phyloP scores from a whole-genome alignment of 2,888 invertebrate genomes.

The Oscheius myriophilus region DNA sequence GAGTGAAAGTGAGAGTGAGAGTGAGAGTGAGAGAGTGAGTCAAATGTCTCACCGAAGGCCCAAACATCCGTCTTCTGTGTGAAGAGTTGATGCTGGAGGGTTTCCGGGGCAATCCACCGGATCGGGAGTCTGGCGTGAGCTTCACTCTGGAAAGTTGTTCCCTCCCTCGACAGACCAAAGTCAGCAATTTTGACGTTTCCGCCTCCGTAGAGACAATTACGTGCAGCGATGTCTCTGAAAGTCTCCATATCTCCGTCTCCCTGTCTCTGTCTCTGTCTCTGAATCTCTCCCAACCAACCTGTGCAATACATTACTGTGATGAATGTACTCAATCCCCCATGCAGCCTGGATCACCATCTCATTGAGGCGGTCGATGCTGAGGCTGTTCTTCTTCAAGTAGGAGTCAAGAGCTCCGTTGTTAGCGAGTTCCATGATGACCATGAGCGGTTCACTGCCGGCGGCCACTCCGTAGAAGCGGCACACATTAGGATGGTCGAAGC shows the following conservation, averaged over 20 bases:
- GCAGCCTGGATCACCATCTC: constrained; percentile 41
- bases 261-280: too few relatives aligned
- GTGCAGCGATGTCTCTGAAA: constrained; percentile 47
- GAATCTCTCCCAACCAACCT: not conserved
- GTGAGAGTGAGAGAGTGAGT: not conserved
- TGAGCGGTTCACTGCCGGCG: constrained; percentile 54
- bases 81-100: constrained; percentile 41
- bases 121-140: constrained; percentile 43
- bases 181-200: constrained; percentile 50
- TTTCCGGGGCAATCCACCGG: constrained; percentile 55
- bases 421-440: constrained; percentile 61
- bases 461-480: constrained; percentile 50
- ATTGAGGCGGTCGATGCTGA: not conserved
- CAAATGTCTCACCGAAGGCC: constrained; percentile 36
- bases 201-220: constrained; percentile 47
- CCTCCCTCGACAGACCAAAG: constrained; percentile 49
- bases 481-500: constrained; percentile 56
- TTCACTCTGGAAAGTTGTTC: constrained; percentile 31
- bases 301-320: constrained; percentile 44
- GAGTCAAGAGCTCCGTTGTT: constrained; percentile 53
- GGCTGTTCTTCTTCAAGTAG: constrained; percentile 45
- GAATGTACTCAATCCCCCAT: constrained; percentile 54
- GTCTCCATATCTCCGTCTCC: constrained; percentile 4
- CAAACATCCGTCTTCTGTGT: constrained; percentile 49
- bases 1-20: not conserved